Conservation (phyloP, 2,888 invertebrate species). For the Perdita meconis region DNA sequence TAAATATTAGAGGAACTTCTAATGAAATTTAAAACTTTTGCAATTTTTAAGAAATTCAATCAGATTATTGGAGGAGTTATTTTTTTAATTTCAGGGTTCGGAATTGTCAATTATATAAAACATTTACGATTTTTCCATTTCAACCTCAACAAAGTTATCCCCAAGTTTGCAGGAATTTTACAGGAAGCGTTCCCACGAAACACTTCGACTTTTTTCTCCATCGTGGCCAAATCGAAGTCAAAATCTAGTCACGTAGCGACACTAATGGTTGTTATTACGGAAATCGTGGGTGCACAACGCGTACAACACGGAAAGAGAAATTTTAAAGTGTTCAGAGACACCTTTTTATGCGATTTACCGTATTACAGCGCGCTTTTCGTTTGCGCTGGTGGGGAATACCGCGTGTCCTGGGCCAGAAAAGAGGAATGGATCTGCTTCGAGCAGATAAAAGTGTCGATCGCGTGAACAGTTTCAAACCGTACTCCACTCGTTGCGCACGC, state of each 20-base stretch:
- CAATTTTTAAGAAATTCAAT: too few relatives aligned
- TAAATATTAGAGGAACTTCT: too few relatives aligned
- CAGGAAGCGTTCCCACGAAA: background rate
- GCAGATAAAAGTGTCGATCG: slow-evolving; percentile 33
- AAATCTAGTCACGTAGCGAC: slow-evolving; percentile 1
- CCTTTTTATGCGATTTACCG: slow-evolving; percentile 4
- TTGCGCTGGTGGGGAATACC: slow-evolving; percentile 51
- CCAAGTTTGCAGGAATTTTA: background rate
- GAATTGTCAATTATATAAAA: background rate
- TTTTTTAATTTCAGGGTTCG: too few relatives aligned
- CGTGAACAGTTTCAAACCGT: slow-evolving; percentile 27
- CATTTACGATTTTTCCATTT: background rate
- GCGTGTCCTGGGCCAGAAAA: slow-evolving; percentile 1
- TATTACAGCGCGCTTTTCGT: background rate
- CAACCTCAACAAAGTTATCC: background rate
- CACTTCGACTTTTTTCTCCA: background rate
- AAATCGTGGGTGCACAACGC: background rate
- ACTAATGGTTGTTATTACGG: background rate
- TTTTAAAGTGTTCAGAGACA: background rate
- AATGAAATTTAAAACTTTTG: too few relatives aligned
- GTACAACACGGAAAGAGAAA: background rate
- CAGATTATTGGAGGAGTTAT: too few relatives aligned
- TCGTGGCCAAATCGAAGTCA: background rate
- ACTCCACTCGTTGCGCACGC: slow-evolving; percentile 6
- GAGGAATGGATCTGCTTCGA: slow-evolving; percentile 44